Evolutionary conservation across 2,888 invertebrate species (phyloP).

Genomic region (Sminthurides aquaticus): DNA sequence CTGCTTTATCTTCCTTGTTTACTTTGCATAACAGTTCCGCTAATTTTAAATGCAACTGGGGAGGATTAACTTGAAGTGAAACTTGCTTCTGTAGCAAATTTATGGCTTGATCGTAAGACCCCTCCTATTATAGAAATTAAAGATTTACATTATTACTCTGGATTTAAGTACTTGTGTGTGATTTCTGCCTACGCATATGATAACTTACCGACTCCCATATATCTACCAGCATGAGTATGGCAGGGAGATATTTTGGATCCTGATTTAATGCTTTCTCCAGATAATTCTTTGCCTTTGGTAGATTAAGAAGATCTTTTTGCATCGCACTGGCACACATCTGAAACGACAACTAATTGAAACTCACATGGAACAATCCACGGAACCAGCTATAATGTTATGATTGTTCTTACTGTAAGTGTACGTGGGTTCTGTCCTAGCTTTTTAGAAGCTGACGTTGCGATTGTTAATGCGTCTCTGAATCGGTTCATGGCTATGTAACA

Average conservation of each 20-base stretch:
- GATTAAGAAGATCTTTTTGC: constrained; percentile 58
- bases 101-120: constrained; percentile 60
- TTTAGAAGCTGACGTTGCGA: constrained; percentile 64
- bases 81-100: constrained; percentile 61
- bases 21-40: constrained; percentile 58
- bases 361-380: constrained; percentile 3
- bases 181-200: too few relatives aligned
- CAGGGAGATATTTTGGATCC: constrained; percentile 64
- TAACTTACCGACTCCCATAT: constrained; percentile 56
- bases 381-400: constrained; percentile 8
- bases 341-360: too few relatives aligned
- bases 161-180: too few relatives aligned
- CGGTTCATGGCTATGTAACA: constrained; percentile 63
- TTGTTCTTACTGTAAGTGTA: constrained; percentile 65
- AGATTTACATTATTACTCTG: too few relatives aligned
- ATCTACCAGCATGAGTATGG: constrained; percentile 64
- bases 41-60: constrained; percentile 59
- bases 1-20: constrained; percentile 61
- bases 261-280: constrained; percentile 65
- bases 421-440: constrained; percentile 64
- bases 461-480: constrained; percentile 62
- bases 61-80: constrained; percentile 51
- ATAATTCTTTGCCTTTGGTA: constrained; percentile 59
- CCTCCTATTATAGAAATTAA: constrained; percentile 48
- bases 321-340: constrained; percentile 69